Percentiles rank a stretch among this genome's conserved stretches.
Evolutionary conservation across 2,888 invertebrate species (phyloP).

Genomic region (Caenorhabditis parvicauda): DNA sequence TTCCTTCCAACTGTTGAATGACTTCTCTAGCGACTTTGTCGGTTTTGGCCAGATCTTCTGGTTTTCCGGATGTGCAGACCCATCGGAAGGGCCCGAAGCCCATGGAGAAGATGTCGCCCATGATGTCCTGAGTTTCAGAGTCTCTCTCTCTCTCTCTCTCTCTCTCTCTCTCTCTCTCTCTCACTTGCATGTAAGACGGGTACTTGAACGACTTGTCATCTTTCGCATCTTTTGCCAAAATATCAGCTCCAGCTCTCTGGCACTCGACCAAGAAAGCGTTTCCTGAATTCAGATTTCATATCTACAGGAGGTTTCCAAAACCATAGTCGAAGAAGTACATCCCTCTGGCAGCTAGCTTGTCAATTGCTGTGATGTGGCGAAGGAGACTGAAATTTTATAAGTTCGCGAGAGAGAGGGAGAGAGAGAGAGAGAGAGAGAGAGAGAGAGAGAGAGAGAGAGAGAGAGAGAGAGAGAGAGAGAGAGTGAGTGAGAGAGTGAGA

Average conservation of each 20-base stretch:
- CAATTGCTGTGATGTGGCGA: slow-evolving; percentile 70
- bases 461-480: slow-evolving; percentile 5
- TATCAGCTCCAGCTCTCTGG: slow-evolving; percentile 68
- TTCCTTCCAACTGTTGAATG: slow-evolving; percentile 63
- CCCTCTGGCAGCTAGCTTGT: slow-evolving; percentile 66
- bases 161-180: neutral
- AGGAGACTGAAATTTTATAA: slow-evolving; percentile 67
- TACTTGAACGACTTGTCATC: slow-evolving; percentile 68
- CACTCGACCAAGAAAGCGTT: slow-evolving; percentile 72
- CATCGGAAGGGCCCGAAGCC: slow-evolving; percentile 73
- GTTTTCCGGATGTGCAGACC: slow-evolving; percentile 70
- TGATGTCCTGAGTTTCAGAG: slow-evolving; percentile 9
- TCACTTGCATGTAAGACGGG: slow-evolving; percentile 71
- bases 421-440: slow-evolving; percentile 6
- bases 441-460: slow-evolving; percentile 6
- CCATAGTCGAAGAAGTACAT: slow-evolving; percentile 72
- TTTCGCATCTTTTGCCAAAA: slow-evolving; percentile 60
- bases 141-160: neutral
- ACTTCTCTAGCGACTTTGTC: slow-evolving; percentile 68
- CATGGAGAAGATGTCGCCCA: slow-evolving; percentile 70
- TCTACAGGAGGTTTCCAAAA: neutral
- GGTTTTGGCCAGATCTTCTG: slow-evolving; percentile 66
- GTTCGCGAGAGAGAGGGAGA: slow-evolving; percentile 1
- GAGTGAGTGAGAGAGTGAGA: slow-evolving; percentile 66
- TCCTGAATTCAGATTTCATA: slow-evolving; percentile 4